Conservation (phyloP, 23 tunicate species). For the Ascidia mentula region DNA sequence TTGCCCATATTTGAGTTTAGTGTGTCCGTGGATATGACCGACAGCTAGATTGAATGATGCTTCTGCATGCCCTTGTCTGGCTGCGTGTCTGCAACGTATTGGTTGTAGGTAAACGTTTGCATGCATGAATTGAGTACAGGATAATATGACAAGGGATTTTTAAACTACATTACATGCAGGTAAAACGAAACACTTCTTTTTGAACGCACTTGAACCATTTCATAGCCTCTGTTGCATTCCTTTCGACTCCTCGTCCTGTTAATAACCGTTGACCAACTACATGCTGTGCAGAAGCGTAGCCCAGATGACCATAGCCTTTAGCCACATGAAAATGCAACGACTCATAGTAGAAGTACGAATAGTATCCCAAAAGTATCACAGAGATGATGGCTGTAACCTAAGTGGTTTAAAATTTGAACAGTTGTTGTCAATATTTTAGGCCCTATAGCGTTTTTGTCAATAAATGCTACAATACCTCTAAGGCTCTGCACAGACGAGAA, state of each 20-base stretch:
- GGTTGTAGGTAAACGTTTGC: too few relatives aligned
- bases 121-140: too few relatives aligned
- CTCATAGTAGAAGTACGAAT: conserved; percentile 68
- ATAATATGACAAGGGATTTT: too few relatives aligned
- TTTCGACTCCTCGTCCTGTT: conserved; percentile 63
- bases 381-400: conserved; percentile 43
- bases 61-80: conserved; percentile 92
- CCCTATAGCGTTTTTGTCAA: background rate
- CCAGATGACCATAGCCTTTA: conserved; percentile 88
- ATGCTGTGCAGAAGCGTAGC: conserved; percentile 92
- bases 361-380: conserved; percentile 46
- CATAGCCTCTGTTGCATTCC: conserved; percentile 82
- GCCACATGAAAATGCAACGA: conserved; percentile 85
- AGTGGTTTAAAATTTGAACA: background rate
- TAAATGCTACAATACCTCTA: conserved; percentile 27
- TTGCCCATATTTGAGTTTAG: conserved; percentile 72
- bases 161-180: too few relatives aligned
- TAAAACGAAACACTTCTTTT: too few relatives aligned
- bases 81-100: conserved; percentile 89
- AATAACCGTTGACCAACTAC: conserved; percentile 85
- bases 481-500: conserved; percentile 14
- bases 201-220: conserved; percentile 95
- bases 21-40: conserved; percentile 87
- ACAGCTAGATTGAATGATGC: conserved; percentile 89
- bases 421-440: background rate